Base-by-base conservation (phyloP, 2,113 vertebrate genomes). In the Ammodytes dubius region DNA sequence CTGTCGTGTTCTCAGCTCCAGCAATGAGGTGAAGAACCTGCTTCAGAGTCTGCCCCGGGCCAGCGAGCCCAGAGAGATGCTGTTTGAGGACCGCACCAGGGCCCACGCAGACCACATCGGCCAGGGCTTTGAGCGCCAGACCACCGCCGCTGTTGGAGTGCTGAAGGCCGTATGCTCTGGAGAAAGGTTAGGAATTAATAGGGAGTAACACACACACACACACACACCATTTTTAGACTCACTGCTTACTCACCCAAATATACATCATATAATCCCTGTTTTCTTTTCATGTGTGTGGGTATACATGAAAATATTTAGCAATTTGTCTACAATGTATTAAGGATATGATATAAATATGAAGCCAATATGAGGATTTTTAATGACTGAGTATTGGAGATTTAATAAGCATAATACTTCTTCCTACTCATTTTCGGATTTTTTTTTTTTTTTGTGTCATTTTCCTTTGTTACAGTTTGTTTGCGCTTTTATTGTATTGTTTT, bases 1-100 rank as follows among this genome's bases (percentile, higher is more conserved):
- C 7, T 58, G 50, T 37, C 14, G 57, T 77, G 63, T 71, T 27
- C 69, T 1, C 69, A 99, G 98, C 95, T 98, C 98, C 89, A 98
- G 97, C 95, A 99, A 99, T 94, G 98, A 99, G 95, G 99, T 99
- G 70, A 99, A 98, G 97, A 99, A 99, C 93, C 94, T 99, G 89
- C 97, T 99, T 88, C 98, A 99, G 95, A 99, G 98, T 89, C 97
- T 99, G 96, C 98, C 98, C 94, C 95, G 98, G 94, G 94, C 97
- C 88, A 99, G 97, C 69, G 98, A 99, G 85, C 98, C 98, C 81
- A 96, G 98, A 67, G 98, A 99, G 93, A 96, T 99, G 97, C 95
- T 99, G 3, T 99, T 99, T 87, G 98, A 99, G 93, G 98, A 99
- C 77, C 94, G 98, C 77, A 99, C 98, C 2, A 95, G 97, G 79